Evolutionary conservation across 2,113 vertebrate genomes (phyloP), one percentile per base, ranked within the genome.

Genomic region (Oryzias celebensis): DNA sequence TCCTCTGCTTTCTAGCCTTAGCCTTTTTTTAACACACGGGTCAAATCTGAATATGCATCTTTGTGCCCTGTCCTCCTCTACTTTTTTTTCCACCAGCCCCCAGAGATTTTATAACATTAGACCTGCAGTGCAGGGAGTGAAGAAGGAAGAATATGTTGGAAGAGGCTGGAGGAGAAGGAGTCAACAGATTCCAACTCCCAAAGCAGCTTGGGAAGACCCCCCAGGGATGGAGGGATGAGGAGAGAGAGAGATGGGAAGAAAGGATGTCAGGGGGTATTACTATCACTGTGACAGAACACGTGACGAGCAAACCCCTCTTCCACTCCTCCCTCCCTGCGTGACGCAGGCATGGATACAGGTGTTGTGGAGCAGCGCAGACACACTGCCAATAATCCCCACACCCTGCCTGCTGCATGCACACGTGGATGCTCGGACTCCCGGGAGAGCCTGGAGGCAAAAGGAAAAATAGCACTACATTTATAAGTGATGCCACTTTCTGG

Each of bases 171-270:
- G 82, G 81, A 55, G 82, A 87, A 86, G 54, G 83, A 90, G 86
- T 88, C 89, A 89, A 91, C 89, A 90, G 86, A 86, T 90, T 88
- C 87, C 77, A 84, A 83, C 64, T 90, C 85, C 87, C 87, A 69
- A 85, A 87, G 86, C 76, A 58, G 84, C 88, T 66, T 60, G 48
- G 76, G 71, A 71, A 72, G 70, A 59, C 65, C 88, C 36, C 80
- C 84, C 23, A 42, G 90, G 89, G 87, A 88, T 52, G 57, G 63
- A 83, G 81, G 73, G 81, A 82, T 81, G 79, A 75, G 86, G 73
- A 52, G 83, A 46, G 73, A 71, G 77, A 16, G 60, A 65, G 71
- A 64, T 63, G 69, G 62, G 61, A 83, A 81, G 85, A 85, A 85
- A 81, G 81, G 84, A 85, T 87, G 90, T 91, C 88, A 80, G 84